Percentiles rank a stretch among this genome's conserved stretches.
phyloP scores from a whole-genome alignment of 2,797 vertebrate genomes.

The Chromobotia macracanthus region DNA sequence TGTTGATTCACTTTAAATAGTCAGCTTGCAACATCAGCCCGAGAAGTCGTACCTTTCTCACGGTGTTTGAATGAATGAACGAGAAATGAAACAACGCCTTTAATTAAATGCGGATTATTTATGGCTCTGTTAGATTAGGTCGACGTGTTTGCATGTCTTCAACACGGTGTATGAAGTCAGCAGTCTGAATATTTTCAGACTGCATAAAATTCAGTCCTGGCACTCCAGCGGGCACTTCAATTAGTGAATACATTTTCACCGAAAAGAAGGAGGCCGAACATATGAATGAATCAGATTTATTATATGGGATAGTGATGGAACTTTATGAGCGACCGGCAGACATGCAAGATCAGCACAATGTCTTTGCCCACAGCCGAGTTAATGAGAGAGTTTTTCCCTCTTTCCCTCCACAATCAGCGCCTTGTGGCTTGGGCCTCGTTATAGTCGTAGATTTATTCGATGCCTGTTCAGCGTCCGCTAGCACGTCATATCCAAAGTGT shows the following conservation, averaged over 20 bases:
- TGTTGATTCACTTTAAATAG: no score
- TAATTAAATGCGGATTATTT: neutral
- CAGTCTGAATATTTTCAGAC: neutral
- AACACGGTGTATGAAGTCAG: neutral
- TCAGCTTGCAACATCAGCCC: no score
- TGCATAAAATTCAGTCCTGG: slow-evolving; percentile 38
- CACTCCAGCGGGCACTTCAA: slow-evolving; percentile 38
- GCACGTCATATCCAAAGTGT: slow-evolving; percentile 22
- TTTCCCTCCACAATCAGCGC: slow-evolving; percentile 41
- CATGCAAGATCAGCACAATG: slow-evolving; percentile 45
- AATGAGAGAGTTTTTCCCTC: slow-evolving; percentile 48
- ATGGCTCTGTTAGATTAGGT: neutral
- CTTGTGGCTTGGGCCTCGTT: slow-evolving; percentile 63
- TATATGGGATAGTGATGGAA: slow-evolving; percentile 24
- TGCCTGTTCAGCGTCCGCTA: slow-evolving; percentile 27
- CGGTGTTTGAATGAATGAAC: no score
- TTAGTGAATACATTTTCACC: slow-evolving; percentile 36
- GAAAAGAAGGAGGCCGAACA: slow-evolving; percentile 28
- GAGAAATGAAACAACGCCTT: neutral
- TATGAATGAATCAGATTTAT: slow-evolving; percentile 48
- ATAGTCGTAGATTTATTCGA: slow-evolving; percentile 46
- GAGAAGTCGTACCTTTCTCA: no score
- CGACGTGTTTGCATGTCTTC: neutral
- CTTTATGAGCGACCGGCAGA: slow-evolving; percentile 17
- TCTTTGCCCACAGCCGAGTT: slow-evolving; percentile 53